Evolutionary conservation across 2,888 invertebrate species (phyloP), one percentile per base, ranked within the genome.

Genomic region (Melanostoma scalare): DNA sequence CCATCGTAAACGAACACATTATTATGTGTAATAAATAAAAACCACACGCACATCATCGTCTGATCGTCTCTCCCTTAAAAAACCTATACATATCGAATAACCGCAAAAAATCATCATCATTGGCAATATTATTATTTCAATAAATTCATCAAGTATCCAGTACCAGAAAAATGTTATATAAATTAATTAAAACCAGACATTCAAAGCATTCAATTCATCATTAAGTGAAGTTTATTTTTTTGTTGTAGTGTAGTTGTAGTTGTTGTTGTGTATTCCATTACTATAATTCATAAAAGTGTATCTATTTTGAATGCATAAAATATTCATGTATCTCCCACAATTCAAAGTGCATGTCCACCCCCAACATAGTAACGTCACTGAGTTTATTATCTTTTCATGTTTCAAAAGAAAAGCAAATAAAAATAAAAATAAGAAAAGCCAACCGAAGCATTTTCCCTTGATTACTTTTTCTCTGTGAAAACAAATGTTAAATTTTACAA

Each of bases 351-450:
- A 50, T 48, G 48, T 63, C 31, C 36, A 20, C 60, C 52, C 44
- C 40, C 69, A 35, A 42, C 48, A 78, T 65, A 44, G 78, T 75
- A 75, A 69, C 65, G 74, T 71, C 65, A 65, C 75, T 71, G 74
- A 60, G 69, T 75, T 80, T 80, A 80, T 80, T 80, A 80, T 80
- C 65, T 65, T 75, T 69, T 75, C 71, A 69, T 69, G 63, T 71
- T 30, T n/a, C 30, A 10, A 20, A 50, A 46, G 33, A 9, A 4
- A 33, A 38, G 20, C 20, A 36, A 36, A 33, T 48, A 20, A 42
- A 56, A 30, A 56, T 20, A 33, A 52, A 20, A 31, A 40, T 35
- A 35, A 74, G 46, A 67, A 75, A 56, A 71, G 75, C 75, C 65
- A 80, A 71, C 71, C 75, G 75, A 71, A 80, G 69, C 75, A 46